Percentiles rank a stretch among this genome's conserved stretches.
phyloP scores from a whole-genome alignment of 2,888 invertebrate genomes.

The Tetanocera ferruginea region DNA sequence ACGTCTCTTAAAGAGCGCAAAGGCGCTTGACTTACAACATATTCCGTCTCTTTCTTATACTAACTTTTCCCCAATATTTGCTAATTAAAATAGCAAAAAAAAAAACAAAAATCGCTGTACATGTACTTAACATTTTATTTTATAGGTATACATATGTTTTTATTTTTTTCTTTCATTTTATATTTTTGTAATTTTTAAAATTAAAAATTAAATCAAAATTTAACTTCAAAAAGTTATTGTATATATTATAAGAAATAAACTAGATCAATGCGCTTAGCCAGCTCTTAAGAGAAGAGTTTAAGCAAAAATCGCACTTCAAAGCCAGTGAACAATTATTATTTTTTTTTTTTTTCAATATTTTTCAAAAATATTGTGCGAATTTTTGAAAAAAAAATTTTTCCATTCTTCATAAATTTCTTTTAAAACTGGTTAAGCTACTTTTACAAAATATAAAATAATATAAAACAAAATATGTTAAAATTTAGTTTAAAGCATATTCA shows the following conservation, averaged over 20 bases:
- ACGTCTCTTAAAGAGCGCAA: neutral
- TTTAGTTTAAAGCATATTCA: constrained; percentile 27
- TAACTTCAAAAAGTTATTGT: neutral
- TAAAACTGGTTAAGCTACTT: neutral
- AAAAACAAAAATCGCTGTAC: neutral
- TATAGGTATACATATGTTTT: neutral
- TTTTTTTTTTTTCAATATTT: too few relatives aligned
- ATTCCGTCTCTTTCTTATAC: neutral
- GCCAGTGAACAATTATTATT: too few relatives aligned
- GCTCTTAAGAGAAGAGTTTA: neutral
- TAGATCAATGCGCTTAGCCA: neutral
- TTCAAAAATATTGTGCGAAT: too few relatives aligned
- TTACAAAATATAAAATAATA: neutral
- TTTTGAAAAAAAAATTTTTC: too few relatives aligned
- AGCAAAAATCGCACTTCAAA: neutral
- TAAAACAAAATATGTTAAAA: neutral
- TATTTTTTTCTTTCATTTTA: neutral
- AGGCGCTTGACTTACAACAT: neutral
- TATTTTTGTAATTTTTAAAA: neutral
- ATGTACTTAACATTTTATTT: constrained; percentile 8
- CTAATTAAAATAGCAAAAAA: neutral
- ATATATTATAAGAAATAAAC: constrained; percentile 5
- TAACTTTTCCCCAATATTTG: neutral
- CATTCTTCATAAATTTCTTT: too few relatives aligned
- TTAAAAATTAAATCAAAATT: neutral